A percentile compares a stretch with the other conserved stretches of the same genome.
These are phyloP conservation scores for Apoda limacodes DNA, from an alignment of 2,888 invertebrate species.

Conservation along the genomic window DNA sequence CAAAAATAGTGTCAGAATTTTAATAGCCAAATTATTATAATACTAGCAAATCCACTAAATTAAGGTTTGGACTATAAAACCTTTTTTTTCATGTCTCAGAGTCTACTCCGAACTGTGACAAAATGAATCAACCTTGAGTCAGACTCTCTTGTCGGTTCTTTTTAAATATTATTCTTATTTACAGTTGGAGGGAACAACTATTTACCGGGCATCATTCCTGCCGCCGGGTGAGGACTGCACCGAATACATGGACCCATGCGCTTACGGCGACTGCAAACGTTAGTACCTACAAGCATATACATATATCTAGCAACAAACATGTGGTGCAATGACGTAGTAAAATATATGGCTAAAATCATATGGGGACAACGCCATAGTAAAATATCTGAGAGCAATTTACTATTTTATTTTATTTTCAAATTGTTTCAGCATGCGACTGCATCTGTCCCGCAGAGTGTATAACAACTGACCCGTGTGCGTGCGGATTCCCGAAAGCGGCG, in stretches of 20 bases:
- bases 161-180: slow-evolving; percentile 7
- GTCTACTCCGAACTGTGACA: no score
- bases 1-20: no score
- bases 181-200: slow-evolving; percentile 69
- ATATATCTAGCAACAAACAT: no score
- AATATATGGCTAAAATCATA: no score
- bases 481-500: slow-evolving; percentile 48
- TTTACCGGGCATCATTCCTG: slow-evolving; percentile 72
- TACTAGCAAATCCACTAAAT: no score
- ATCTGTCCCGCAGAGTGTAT: slow-evolving; percentile 52
- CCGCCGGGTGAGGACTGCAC: slow-evolving; percentile 71
- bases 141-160: no score
- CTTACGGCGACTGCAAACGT: slow-evolving; percentile 64
- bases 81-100: no score
- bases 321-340: no score
- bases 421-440: slow-evolving; percentile 46
- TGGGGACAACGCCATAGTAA: background rate
- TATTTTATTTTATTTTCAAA: background rate
- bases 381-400: no score
- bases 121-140: background rate
- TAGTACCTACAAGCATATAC: no score
- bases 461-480: slow-evolving; percentile 53
- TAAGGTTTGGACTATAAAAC: no score
- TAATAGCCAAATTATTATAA: no score
- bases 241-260: slow-evolving; percentile 65